phyloP scores from a whole-genome alignment of 2,797 vertebrate species.

The Vireo griseus region DNA sequence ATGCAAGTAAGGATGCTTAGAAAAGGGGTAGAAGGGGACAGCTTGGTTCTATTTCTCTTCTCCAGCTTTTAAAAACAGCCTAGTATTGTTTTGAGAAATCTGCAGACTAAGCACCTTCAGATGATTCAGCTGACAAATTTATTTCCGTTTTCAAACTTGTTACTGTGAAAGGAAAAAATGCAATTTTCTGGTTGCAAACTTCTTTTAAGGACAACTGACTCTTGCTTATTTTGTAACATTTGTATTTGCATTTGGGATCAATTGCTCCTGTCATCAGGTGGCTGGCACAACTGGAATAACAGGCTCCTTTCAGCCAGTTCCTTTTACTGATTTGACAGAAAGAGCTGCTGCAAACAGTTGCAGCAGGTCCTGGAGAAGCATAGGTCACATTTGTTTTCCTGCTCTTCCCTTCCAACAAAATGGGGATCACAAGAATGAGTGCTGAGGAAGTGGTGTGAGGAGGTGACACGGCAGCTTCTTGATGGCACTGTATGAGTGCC shows the following conservation, averaged over 20 bases:
- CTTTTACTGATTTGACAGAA: conserved; percentile 37
- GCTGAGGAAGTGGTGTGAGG: not conserved
- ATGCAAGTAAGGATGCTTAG: not conserved
- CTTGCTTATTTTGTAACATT: not conserved
- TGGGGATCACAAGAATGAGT: not conserved
- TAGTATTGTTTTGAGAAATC: not conserved
- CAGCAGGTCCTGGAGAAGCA: not conserved
- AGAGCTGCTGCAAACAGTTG: not conserved
- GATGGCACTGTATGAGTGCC: not conserved
- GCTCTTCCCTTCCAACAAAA: conserved; percentile 5
- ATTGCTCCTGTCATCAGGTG: not conserved
- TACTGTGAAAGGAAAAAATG: not conserved
- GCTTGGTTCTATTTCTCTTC: not conserved
- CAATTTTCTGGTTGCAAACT: not conserved
- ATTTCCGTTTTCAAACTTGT: not conserved
- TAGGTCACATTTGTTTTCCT: conserved; percentile 37
- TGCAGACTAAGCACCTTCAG: conserved; percentile 3
- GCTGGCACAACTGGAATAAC: conserved; percentile 27
- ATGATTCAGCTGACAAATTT: not conserved
- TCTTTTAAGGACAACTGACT: not conserved
- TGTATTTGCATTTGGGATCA: conserved; percentile 33
- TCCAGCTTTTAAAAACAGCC: not conserved
- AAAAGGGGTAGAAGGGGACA: not conserved
- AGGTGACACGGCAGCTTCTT: not conserved
- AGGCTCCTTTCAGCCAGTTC: not conserved